phyloP scores from a whole-genome alignment of 2,797 vertebrate species.

The Phalanger gymnotis region DNA sequence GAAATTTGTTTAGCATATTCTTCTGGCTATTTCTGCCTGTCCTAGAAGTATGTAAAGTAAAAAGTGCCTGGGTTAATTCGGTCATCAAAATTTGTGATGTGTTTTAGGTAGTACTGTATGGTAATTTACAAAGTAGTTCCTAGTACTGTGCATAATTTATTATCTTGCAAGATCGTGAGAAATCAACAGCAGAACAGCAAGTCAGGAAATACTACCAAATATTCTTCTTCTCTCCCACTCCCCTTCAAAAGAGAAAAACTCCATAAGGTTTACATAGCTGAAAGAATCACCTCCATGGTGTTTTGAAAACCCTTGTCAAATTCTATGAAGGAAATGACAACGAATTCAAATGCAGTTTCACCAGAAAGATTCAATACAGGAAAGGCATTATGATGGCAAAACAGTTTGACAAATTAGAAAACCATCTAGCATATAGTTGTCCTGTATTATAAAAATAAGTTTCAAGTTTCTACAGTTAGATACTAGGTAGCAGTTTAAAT shows the following conservation, averaged over 20 bases:
- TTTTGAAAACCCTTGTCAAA: slow-evolving; percentile 9
- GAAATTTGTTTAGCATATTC: not conserved
- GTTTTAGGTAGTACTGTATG: not conserved
- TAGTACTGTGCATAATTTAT: not conserved
- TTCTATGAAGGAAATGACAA: slow-evolving; percentile 26
- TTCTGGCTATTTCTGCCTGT: not conserved
- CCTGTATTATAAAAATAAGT: slow-evolving; percentile 2
- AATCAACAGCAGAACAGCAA: not conserved
- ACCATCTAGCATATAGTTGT: not conserved
- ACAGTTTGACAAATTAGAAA: slow-evolving; percentile 43
- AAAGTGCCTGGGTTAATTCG: not conserved
- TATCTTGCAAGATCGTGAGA: not conserved
- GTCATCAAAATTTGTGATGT: slow-evolving; percentile 29
- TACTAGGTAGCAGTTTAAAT: slow-evolving; percentile 17
- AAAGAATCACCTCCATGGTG: slow-evolving; percentile 11
- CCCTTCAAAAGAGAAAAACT: slow-evolving; percentile 27
- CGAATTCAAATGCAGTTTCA: slow-evolving; percentile 24
- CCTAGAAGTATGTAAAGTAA: not conserved
- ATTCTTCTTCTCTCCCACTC: not conserved
- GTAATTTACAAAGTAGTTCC: not conserved
- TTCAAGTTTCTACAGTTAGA: slow-evolving; percentile 15
- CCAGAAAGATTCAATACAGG: slow-evolving; percentile 36
- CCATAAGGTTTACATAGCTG: not conserved
- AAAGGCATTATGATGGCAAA: slow-evolving; percentile 11
- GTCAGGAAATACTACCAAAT: not conserved